phyloP scores from a whole-genome alignment of 2,888 invertebrate species.

The Aproaerema taeniolella region DNA sequence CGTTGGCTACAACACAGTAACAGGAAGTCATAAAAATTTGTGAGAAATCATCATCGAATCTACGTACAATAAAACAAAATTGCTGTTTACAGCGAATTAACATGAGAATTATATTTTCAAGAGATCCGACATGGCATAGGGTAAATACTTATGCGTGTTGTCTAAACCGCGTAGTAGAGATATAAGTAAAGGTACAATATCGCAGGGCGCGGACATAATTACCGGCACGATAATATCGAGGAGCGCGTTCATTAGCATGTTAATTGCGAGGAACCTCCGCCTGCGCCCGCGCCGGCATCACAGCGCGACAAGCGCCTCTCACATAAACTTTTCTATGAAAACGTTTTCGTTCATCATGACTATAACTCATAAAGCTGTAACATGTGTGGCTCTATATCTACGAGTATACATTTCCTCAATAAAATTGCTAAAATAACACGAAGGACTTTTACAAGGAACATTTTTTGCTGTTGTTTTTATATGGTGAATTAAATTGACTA shows the following conservation, averaged over 20 bases:
- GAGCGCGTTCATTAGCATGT: constrained; percentile 70
- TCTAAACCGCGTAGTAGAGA: constrained; percentile 42
- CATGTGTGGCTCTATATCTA: too few relatives aligned
- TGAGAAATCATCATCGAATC: constrained; percentile 61
- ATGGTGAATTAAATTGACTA: constrained; percentile 13
- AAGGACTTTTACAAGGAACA: constrained; percentile 3
- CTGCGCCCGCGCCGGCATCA: constrained; percentile 1
- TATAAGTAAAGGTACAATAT: constrained; percentile 60
- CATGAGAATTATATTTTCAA: not conserved
- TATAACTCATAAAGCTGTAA: not conserved
- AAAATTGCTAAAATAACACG: constrained; percentile 7
- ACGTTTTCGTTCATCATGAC: not conserved
- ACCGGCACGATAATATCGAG: constrained; percentile 68
- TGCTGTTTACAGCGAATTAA: constrained; percentile 5
- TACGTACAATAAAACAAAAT: not conserved
- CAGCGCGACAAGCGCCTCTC: not conserved
- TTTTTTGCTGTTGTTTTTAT: constrained; percentile 1
- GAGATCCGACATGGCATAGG: constrained; percentile 16
- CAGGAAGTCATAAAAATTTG: constrained; percentile 74
- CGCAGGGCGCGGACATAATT: constrained; percentile 64
- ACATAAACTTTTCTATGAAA: constrained; percentile 1
- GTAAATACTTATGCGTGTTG: constrained; percentile 34
- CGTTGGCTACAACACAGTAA: constrained; percentile 49
- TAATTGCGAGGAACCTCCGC: constrained; percentile 44
- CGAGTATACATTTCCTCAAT: constrained; percentile 4